These are phyloP conservation scores for Bufo gargarizans DNA, from an alignment of 2,113 vertebrate genomes.

Conservation along the genomic window DNA sequence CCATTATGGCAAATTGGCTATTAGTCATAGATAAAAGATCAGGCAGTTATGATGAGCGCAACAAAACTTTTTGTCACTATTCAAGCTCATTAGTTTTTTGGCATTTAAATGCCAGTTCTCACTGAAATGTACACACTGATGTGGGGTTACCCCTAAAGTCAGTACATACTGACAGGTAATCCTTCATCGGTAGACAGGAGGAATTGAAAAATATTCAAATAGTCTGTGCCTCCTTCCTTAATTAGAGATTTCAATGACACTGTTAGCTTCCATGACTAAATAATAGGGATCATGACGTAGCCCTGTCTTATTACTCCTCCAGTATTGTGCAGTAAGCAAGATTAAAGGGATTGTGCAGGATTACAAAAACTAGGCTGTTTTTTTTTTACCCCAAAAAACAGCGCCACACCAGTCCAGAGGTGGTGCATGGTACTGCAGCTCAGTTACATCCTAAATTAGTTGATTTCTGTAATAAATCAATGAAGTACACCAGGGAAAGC, in stretches of 20 bases:
- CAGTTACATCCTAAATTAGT: too few species aligned
- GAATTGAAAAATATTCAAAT: not conserved
- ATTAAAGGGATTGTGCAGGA: too few species aligned
- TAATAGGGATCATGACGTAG: too few species aligned
- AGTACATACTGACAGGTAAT: not conserved
- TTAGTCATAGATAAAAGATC: not conserved
- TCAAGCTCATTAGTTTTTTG: not conserved
- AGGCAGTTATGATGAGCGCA: not conserved
- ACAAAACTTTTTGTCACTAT: not conserved
- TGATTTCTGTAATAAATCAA: not conserved
- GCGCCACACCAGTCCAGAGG: too few species aligned
- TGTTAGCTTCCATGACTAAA: too few species aligned
- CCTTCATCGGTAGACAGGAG: not conserved
- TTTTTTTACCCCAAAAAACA: too few species aligned
- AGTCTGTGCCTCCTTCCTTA: too few species aligned
- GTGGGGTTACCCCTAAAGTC: not conserved
- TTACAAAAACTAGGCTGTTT: too few species aligned
- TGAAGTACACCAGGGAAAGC: constrained; percentile 63
- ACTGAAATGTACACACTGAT: not conserved
- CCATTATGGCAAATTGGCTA: not conserved
- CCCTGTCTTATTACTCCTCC: too few species aligned
- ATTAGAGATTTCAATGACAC: too few species aligned
- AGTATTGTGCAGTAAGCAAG: too few species aligned
- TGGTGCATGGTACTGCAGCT: too few species aligned
- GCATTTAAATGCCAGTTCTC: not conserved